Evolutionary conservation across 1,140 invertebrate species (phyloP), one percentile per base, ranked within the genome.

Genomic region (Hylaeus anthracinus): DNA sequence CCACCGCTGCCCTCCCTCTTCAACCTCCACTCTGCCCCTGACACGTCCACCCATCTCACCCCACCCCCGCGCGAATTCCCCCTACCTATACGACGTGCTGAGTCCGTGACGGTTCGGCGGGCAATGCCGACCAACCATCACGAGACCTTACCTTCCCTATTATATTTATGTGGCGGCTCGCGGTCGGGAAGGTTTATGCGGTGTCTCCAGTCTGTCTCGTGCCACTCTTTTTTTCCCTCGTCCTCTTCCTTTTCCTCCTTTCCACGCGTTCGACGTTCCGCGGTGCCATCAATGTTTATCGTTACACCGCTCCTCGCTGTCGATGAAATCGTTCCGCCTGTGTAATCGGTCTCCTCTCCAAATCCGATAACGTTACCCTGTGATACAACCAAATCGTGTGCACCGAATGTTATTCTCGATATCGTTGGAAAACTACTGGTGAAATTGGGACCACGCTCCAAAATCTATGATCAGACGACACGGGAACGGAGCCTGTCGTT

Each of bases 111-210:
- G 90, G 90, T 89, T 89, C 91, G 91, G 89, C 90, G 90, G 88
- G 91, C 90, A 92, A 92, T 91, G 91, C 92, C 92, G 91, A 90
- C 88, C 89, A 90, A 92, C 90, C 92, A 93, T 93, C 93, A 92
- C 91, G 91, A 92, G 91, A 91, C 88, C 89, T 91, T 89, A 88
- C 86, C 84, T 88, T 87, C 90, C 85, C 90, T 92, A 91, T 93
- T 92, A 93, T 93, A 93, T 93, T 93, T 93, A 93, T 92, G 91
- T 90, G 90, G 89, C 89, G 89, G 90, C 91, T 91, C 91, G 90
- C 91, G 91, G 77, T 86, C 90, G 88, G 87, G 88, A 91, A 91
- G 92, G 91, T 92, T 91, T 91, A 91, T 90, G 86, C 85, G 82
- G 86, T 87, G 85, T 87, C 85, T 87, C 82, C 82, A 87, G 72